These are phyloP conservation scores for Loripinus fragilis DNA, from an alignment of 2,888 invertebrate species.

Conservation along the genomic window DNA sequence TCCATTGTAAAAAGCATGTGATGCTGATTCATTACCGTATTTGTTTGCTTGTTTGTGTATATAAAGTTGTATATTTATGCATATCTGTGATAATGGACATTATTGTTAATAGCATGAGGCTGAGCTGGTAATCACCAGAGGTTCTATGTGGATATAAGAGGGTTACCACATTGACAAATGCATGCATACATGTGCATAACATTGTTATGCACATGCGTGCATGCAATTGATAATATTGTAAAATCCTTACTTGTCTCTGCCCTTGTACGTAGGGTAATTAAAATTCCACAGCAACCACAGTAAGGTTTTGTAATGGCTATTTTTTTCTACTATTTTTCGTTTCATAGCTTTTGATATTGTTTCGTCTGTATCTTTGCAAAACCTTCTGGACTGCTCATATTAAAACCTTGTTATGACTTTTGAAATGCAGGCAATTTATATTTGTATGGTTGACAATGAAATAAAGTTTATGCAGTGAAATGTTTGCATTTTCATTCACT, in stretches of 20 bases:
- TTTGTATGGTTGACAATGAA: conserved; percentile 61
- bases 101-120: neutral
- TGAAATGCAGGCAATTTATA: conserved; percentile 40
- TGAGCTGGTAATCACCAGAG: conserved; percentile 6
- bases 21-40: conserved; percentile 48
- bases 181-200: too few species aligned
- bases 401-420: conserved; percentile 19
- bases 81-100: conserved; percentile 38
- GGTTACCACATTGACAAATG: too few species aligned
- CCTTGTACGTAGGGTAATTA: too few species aligned
- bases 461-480: conserved; percentile 65
- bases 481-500: too few species aligned
- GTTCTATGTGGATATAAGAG: too few species aligned
- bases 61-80: conserved; percentile 32
- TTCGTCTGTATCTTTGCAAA: neutral
- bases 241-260: too few species aligned
- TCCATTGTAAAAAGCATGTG: conserved; percentile 61
- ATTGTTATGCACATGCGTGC: too few species aligned
- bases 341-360: conserved; percentile 6
- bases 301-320: too few species aligned
- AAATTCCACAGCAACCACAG: too few species aligned
- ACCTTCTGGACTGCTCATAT: neutral
- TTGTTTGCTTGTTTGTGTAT: conserved; percentile 26
- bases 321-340: conserved; percentile 21
- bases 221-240: too few species aligned